Percentiles rank a stretch among this genome's conserved stretches.
Evolutionary conservation across 2,797 vertebrate genomes (phyloP).

Genomic region (Xiphorhynchus erythropygius): DNA sequence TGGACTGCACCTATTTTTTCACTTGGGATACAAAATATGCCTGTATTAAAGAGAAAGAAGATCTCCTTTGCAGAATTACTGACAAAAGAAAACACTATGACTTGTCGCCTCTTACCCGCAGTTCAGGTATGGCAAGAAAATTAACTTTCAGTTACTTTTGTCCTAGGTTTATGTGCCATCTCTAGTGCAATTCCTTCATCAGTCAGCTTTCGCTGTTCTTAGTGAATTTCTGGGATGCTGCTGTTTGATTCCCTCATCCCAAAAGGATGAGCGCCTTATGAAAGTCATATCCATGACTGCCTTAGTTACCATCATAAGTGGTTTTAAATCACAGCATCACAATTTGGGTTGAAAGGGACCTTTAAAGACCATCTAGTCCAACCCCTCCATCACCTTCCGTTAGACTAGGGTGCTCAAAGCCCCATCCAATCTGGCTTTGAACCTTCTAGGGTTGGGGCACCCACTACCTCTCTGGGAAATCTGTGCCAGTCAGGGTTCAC

Average conservation of each 20-base stretch:
- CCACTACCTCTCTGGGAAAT: background rate
- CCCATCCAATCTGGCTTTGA: background rate
- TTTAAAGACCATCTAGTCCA: background rate
- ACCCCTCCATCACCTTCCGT: background rate
- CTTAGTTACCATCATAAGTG: background rate
- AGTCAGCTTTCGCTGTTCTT: background rate
- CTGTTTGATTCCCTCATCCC: background rate
- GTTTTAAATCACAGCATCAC: background rate
- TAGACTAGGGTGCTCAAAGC: background rate
- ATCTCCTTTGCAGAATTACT: conserved; percentile 84
- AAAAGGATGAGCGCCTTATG: background rate
- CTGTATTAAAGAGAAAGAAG: conserved; percentile 89
- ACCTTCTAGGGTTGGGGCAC: background rate
- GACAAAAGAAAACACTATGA: conserved; percentile 86
- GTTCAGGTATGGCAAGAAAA: conserved; percentile 77
- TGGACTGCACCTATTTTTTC: conserved; percentile 95
- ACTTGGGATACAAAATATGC: conserved; percentile 90
- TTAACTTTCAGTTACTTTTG: background rate
- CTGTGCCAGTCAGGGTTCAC: background rate
- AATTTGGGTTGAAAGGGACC: background rate
- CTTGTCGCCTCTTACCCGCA: conserved; percentile 86
- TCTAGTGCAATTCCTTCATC: background rate
- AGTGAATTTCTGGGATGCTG: background rate
- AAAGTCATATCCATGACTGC: background rate
- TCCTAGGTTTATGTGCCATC: background rate